Evolutionary conservation across 2,797 vertebrate species (phyloP), one percentile per base, ranked within the genome.

Genomic region (Tinamus major): DNA sequence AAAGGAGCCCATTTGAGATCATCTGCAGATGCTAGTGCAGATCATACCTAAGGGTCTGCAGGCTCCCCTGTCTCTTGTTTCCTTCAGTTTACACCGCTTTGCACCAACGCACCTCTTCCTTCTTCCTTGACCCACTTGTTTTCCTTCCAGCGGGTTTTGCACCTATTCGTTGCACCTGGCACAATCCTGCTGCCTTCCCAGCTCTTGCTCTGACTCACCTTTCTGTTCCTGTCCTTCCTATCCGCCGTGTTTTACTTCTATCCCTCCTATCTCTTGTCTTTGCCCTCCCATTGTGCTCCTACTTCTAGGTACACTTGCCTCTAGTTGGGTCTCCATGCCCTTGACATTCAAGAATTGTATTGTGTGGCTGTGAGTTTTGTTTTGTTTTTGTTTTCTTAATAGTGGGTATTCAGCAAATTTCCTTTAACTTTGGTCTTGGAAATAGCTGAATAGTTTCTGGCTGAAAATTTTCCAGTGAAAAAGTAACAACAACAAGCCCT

Each of bases 101-200:
- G 33, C 10, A 9, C 21, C 14, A 0, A 0, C n/a, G n/a, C 17
- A 23, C 44, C 7, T 29, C 26, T 33, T 26, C 17, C 3, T 35
- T 71, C 35, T 72, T 33, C 0, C 0, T 23, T 4, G 11, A 75
- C 46, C 29, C 23, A 14, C 6, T 67, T 6, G 63, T 78, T 26
- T 29, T 63, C 42, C 74, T 71, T 39, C 31, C 37, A 58, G 4
- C n/a, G 11, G 8, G 44, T 62, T 62, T 31, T 37, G 27, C 27
- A 69, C 11, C 7, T 24, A 23, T 8, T n/a, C 5, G 29, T 8
- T 64, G 59, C 21, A 49, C 9, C 49, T 35, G 26, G 17, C 46
- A 64, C 1, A 3, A 8, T 55, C 27, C 53, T 31, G 53, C 53
- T 84, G 29, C 21, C 62, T 41, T 64, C 4, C 20, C 58, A 1